These are phyloP conservation scores for Agapornis roseicollis DNA, from an alignment of 2,113 vertebrate genomes.

Conservation along the genomic window DNA sequence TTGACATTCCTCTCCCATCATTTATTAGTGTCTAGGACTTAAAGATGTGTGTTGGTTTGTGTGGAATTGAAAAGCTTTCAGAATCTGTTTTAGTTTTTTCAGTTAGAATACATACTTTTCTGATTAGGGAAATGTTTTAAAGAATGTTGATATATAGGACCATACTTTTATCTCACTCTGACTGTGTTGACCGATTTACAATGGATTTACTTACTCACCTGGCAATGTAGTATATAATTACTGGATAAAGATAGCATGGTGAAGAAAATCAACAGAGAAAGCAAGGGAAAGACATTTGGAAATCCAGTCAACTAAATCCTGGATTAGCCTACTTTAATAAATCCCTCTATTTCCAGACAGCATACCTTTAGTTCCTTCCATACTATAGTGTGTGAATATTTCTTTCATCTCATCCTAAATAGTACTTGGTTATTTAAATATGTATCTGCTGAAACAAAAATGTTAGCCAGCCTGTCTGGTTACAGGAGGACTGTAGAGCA, in stretches of 20 bases:
- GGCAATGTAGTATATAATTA: neutral
- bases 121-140: neutral
- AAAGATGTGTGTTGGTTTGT: neutral
- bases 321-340: constrained; percentile 65
- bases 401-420: neutral
- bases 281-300: constrained; percentile 34
- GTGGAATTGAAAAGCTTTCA: neutral
- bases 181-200: neutral
- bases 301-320: constrained; percentile 63
- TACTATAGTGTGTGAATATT: neutral
- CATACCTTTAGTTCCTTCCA: constrained; percentile 39
- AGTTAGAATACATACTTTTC: neutral
- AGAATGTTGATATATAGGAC: neutral
- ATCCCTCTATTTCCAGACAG: constrained; percentile 56
- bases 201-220: neutral
- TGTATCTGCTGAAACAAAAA: neutral
- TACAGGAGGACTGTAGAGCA: neutral
- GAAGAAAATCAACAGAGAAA: constrained; percentile 60
- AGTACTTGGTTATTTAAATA: neutral
- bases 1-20: neutral
- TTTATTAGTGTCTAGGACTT: neutral
- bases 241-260: constrained; percentile 1
- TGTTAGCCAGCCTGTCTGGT: neutral
- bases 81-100: neutral
- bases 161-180: neutral